phyloP scores from a whole-genome alignment of 2,888 invertebrate species.

The Polylopha cassiicola region DNA sequence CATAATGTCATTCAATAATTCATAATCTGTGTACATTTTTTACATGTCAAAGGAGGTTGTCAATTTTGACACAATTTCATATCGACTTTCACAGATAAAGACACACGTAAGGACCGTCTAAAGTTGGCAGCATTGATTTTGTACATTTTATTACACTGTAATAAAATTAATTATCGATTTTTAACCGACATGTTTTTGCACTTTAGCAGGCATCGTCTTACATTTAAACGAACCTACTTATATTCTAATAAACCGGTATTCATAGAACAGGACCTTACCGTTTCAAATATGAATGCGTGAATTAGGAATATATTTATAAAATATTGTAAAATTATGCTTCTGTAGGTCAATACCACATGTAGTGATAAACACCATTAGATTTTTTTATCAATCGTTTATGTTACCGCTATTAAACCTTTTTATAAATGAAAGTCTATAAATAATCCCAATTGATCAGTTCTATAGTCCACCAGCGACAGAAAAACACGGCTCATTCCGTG shows the following conservation, averaged over 20 bases:
- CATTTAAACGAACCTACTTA: constrained; percentile 10
- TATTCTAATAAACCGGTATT: constrained; percentile 12
- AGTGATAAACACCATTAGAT: neutral
- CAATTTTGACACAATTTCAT: too few relatives aligned
- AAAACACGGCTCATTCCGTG: constrained; percentile 12
- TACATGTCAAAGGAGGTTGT: constrained; percentile 9
- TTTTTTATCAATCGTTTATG: constrained; percentile 4
- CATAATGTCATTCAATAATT: constrained; percentile 10
- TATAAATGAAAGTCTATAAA: neutral
- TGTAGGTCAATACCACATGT: neutral
- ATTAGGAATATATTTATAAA: constrained; percentile 5
- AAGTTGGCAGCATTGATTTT: too few relatives aligned
- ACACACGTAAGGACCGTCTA: too few relatives aligned
- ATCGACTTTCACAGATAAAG: too few relatives aligned
- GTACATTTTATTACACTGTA: too few relatives aligned
- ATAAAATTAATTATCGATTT: constrained; percentile 2
- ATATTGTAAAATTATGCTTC: neutral
- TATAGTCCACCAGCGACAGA: neutral
- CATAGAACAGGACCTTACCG: constrained; percentile 18
- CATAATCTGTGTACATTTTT: constrained; percentile 12
- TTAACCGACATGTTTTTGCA: constrained; percentile 11
- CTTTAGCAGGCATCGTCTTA: constrained; percentile 11
- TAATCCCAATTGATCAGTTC: constrained; percentile 6
- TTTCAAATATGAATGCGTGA: constrained; percentile 7
- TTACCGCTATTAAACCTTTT: constrained; percentile 1